Base-by-base conservation (phyloP, 2,797 vertebrate genomes). In the Erethizon dorsatum region DNA sequence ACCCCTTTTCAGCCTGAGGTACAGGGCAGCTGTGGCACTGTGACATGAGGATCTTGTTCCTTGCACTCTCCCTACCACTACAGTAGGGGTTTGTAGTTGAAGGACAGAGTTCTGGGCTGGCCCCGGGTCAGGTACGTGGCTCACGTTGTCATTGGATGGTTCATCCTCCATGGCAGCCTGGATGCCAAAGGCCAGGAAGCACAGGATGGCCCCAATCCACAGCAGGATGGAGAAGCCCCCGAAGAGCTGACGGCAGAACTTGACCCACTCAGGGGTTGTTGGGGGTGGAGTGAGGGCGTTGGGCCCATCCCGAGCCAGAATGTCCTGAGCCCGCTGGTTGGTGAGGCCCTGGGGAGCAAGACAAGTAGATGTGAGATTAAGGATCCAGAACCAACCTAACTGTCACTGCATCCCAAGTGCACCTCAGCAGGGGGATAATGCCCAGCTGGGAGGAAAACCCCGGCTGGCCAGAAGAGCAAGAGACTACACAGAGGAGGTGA, bases 201-300 rank as follows among this genome's bases (percentile, higher is more conserved):
- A 99, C 97, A 99, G 99, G 97, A 99, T 37, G 94, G 99, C 99
- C 0, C 99, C 99, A 10, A 99, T 99, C 99, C 99, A 99, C 63
- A 99, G 99, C 95, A 99, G 98, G 97, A 99, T 99, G 98, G 99
- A 99, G 98, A 99, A 99, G 17, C 99, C 99, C 1, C 99, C 99
- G 1, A 99, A 99, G 50, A 99, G 99, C 98, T 99, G 99, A 7
- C 99, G 99, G 94, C 99, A 99, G 98, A 99, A 99, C 98, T 99
- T 99, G 92, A 99, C 99, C 99, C 99, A 99, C 98, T 99, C 99
- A 0, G 99, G 99, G 2, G 99, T 99, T 78, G 99, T 99, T 2
- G 99, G 99, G 0, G 99, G 99, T 0, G 99, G 99, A 0, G 99
- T 99, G 84, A 99, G 98, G 0, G 99, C 98, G 0, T 99, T 99